phyloP scores from a whole-genome alignment of 2,888 invertebrate genomes.

The Agriotes lineatus region DNA sequence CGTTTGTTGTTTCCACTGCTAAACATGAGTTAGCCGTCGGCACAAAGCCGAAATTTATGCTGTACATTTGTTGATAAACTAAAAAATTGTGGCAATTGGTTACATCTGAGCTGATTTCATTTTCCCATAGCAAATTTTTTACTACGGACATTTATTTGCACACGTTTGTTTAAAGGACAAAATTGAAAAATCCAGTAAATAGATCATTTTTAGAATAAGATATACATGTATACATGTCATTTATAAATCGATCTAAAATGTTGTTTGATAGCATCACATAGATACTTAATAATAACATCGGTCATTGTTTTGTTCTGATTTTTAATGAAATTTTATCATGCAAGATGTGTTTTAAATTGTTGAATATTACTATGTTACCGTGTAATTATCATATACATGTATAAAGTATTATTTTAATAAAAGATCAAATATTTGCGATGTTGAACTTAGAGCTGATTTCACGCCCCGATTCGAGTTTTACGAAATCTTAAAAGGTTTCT shows the following conservation, averaged over 20 bases:
- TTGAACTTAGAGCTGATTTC: neutral
- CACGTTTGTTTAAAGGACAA: slow-evolving; percentile 32
- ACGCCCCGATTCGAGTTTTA: neutral
- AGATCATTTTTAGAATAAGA: slow-evolving; percentile 34
- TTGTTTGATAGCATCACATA: slow-evolving; percentile 43
- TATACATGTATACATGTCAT: slow-evolving; percentile 59
- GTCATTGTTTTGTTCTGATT: slow-evolving; percentile 38
- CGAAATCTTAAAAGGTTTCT: neutral
- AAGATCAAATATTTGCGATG: slow-evolving; percentile 51
- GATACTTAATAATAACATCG: slow-evolving; percentile 37
- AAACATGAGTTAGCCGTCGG: too few relatives aligned
- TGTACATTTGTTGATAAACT: too few relatives aligned
- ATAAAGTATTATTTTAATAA: slow-evolving; percentile 65
- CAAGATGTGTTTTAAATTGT: slow-evolving; percentile 39
- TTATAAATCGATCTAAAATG: slow-evolving; percentile 50
- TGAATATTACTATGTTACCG: slow-evolving; percentile 55
- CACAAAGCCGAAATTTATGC: too few relatives aligned
- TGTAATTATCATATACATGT: slow-evolving; percentile 60
- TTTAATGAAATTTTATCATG: slow-evolving; percentile 38
- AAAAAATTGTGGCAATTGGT: too few relatives aligned
- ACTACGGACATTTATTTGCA: too few relatives aligned
- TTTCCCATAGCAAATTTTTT: too few relatives aligned
- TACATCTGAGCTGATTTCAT: too few relatives aligned
- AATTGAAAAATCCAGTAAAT: slow-evolving; percentile 22
- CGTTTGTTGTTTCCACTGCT: too few relatives aligned